These are phyloP conservation scores for Calephelis virginiensis DNA, from an alignment of 1,140 invertebrate species.

Conservation along the genomic window DNA sequence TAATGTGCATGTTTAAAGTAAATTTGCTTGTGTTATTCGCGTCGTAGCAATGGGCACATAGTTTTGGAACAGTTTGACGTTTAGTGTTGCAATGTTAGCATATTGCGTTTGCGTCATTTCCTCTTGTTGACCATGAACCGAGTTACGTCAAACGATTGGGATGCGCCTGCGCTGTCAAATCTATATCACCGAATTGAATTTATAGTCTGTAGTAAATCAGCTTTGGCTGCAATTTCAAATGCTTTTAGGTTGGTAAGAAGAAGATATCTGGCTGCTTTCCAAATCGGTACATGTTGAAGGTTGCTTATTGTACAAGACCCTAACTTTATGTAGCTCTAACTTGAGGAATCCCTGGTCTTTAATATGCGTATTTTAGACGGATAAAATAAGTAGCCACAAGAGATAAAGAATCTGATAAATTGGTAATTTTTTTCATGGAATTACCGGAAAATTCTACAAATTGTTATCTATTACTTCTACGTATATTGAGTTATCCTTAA, in stretches of 20 bases:
- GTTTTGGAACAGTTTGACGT: constrained; percentile 52
- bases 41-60: constrained; percentile 18
- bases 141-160: constrained; percentile 68
- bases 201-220: background rate
- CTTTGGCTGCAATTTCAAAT: too few species aligned
- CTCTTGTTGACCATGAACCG: constrained; percentile 71
- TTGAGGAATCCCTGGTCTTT: too few species aligned
- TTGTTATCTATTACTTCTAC: constrained; percentile 3
- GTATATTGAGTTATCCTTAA: constrained; percentile 3
- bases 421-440: too few species aligned
- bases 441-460: background rate
- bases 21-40: background rate
- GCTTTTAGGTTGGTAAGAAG: too few species aligned
- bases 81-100: constrained; percentile 52
- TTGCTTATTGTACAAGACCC: too few species aligned
- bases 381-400: too few species aligned
- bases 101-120: constrained; percentile 68
- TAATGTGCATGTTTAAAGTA: too few species aligned
- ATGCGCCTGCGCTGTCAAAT: constrained; percentile 57
- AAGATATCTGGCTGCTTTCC: too few species aligned
- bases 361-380: too few species aligned
- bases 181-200: constrained; percentile 5
- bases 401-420: too few species aligned
- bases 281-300: too few species aligned
- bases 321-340: too few species aligned